Evolutionary conservation across 2,888 invertebrate genomes (phyloP), one percentile per base, ranked within the genome.

Genomic region (Spisula solida): DNA sequence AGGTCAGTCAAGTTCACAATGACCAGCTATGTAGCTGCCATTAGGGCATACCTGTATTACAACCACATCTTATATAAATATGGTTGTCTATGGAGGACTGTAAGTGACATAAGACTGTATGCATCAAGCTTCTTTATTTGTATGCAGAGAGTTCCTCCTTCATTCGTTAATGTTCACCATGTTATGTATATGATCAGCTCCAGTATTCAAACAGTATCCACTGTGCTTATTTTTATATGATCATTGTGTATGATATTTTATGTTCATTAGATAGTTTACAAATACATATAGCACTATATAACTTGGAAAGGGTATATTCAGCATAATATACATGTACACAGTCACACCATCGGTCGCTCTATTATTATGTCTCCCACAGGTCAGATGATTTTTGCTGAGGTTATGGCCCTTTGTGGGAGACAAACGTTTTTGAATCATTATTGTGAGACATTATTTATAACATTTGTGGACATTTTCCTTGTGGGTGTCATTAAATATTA

Each of bases 291-390:
- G 25, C 25, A 66, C 60, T 66, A n/a, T 66, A n/a, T 66, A 66
- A 25, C 25, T 66, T 66, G 60, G 60, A 66, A 66, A 66, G 60
- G 60, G 60, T 66, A 66, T 66, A n/a, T 66, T 66, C 60, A 66
- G 60, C 60, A 66, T 66, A 66, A 66, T 66, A 66, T 66, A 66
- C 6, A 25, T 66, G n/a, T 25, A 25, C 16, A 51, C 16, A 51
- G n/a, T n/a, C n/a, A n/a, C n/a, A n/a, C n/a, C n/a, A n/a, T n/a
- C n/a, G n/a, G n/a, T n/a, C n/a, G n/a, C n/a, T n/a, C n/a, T n/a
- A n/a, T n/a, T n/a, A n/a, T n/a, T n/a, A n/a, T n/a, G n/a, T n/a
- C n/a, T n/a, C n/a, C n/a, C n/a, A n/a, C n/a, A n/a, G n/a, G n/a
- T n/a, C n/a, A n/a, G n/a, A n/a, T n/a, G n/a, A 8, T 60, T 8